Base-by-base conservation (phyloP, 1,140 invertebrate genomes). In the Parapsyche elsis region DNA sequence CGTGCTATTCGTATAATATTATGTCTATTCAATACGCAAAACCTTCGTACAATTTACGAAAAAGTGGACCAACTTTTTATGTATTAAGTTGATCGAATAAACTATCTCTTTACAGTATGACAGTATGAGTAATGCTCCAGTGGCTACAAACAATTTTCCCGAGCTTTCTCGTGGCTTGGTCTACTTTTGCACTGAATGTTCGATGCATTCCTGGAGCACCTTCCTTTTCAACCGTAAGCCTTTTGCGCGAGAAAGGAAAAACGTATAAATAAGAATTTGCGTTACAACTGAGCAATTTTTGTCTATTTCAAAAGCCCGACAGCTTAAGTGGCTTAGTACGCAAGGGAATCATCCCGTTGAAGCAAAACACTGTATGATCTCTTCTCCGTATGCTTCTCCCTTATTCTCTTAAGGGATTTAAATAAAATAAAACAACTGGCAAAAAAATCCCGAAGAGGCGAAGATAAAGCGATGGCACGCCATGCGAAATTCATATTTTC, bases 281-380 rank as follows among this genome's bases (percentile, higher is more conserved):
- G 64, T 67, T 24, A 67, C 64, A 26, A 67, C 64, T 12, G 19
- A 26, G 64, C 64, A 67, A 67, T 67, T 67, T 67, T 67, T 23
- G 64, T 67, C 64, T 67, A 23, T 67, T 67, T 67, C 64, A 67
- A 26, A 53, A 67, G 23, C 19, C 64, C 64, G 64, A 67, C 64
- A 67, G 64, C 64, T 67, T 67, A 67, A 67, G 64, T 67, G 23
- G 64, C 24, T 67, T 67, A 67, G 64, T 10, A 12, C 64, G 24
- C 64, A 12, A 12, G 64, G 64, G 64, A 67, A 67, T 67, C 64
- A 67, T 67, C 24, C 64, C 64, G 64, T 67, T 24, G 64, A 67
- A 67, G 23, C 64, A 67, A 67, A 67, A 67, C 64, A 67, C 12
- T 67, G 64, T 24, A 67, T 67, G 64, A 67, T 67, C 23, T 67